Evolutionary conservation across 2,888 invertebrate genomes (phyloP), one percentile per base, ranked within the genome.

Genomic region (Noctua janthina): DNA sequence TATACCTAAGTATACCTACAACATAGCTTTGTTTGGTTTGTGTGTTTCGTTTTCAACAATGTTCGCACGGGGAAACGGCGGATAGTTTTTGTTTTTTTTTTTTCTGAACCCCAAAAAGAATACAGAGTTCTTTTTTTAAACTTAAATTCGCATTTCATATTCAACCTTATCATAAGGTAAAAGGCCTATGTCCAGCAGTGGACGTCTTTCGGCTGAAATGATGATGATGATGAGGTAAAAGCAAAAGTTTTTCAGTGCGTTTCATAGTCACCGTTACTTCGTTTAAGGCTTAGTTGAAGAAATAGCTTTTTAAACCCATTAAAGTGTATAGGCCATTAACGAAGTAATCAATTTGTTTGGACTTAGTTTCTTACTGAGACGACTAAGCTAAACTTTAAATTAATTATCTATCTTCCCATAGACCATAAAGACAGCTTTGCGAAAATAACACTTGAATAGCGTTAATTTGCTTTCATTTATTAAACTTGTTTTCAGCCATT

Each of bases 361-460:
- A 62, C 59, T 81, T 71, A 73, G 69, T 73, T 85, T 82, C 15
- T 69, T 66, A 17, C 23, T 49, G 23, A 54, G 35, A 35, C 51
- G 15, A 77, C 20, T 84, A 15, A 85, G 23, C 67, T 75, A 13
- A 78, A 75, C 67, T 54, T 85, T 72, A 68, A 78, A 85, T 82
- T 85, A 73, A 85, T 78, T 82, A 68, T 74, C 54, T 49, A 46
- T 82, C 15, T 85, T 73, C 59, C 78, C 71, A 77, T 78, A 35
- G 49, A 78, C 62, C 68, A 13, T 64, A 74, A 72, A 77, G 74
- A 35, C 20, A 39, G 39, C 56, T 78, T 78, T 67, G 29, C 15
- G 29, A 66, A 72, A 81, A 78, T 54, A 74, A 43, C 17, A 75
- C n/a, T 79, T 67, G 20, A 70, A 70, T 70, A 46, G 62, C 64